Conservation (phyloP, 2,113 vertebrate genomes). For the Chlamydotis undulata region DNA sequence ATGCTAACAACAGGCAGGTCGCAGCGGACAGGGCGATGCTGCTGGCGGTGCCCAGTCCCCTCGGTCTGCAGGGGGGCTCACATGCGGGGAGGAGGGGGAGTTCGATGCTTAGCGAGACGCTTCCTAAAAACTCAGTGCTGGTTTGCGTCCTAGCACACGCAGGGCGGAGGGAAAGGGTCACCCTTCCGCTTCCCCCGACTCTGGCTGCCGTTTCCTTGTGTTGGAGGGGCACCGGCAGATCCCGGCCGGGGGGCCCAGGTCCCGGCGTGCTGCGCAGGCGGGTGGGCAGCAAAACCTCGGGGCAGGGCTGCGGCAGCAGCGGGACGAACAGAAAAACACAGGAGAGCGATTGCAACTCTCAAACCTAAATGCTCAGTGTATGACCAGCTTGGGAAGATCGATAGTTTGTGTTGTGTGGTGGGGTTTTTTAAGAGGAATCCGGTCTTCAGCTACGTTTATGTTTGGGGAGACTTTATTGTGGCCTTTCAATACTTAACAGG, state of each 20-base stretch:
- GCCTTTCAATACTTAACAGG: too few species aligned
- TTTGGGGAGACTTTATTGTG: too few species aligned
- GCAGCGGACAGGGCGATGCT: rapidly evolving
- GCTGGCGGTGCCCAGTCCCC: rapidly evolving
- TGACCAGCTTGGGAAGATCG: rapidly evolving
- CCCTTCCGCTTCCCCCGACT: neutral
- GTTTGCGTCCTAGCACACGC: neutral
- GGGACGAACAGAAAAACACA: rapidly evolving
- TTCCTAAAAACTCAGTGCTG: neutral
- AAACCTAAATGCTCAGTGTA: rapidly evolving
- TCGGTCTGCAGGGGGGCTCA: neutral
- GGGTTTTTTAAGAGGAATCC: neutral
- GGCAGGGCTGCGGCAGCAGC: rapidly evolving
- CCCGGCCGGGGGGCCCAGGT: neutral
- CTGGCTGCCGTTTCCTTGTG: rapidly evolving
- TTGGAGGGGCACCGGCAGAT: neutral
- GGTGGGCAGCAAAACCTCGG: neutral
- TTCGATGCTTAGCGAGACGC: rapidly evolving
- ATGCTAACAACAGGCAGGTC: rapidly evolving
- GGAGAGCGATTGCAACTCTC: neutral
- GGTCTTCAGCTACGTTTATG: neutral
- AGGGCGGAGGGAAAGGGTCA: rapidly evolving
- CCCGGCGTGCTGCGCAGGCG: rapidly evolving
- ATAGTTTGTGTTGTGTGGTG: rapidly evolving
- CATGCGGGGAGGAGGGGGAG: rapidly evolving